These are phyloP conservation scores for Nannoperca obscura DNA, from an alignment of 2,797 vertebrate species.

Conservation along the genomic window DNA sequence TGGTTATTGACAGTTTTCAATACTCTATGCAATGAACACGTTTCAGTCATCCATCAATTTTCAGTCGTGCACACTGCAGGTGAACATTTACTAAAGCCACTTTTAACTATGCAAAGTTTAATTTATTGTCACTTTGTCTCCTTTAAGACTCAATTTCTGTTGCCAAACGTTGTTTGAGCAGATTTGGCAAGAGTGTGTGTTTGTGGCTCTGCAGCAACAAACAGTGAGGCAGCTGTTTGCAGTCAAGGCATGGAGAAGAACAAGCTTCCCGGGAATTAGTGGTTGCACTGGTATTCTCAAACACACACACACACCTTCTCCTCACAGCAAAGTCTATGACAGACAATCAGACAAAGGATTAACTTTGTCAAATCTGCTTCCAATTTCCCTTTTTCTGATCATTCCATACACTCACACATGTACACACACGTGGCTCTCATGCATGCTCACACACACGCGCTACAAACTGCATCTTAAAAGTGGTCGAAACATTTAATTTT, in stretches of 20 bases:
- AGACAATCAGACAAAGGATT: slow-evolving; percentile 53
- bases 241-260: slow-evolving; percentile 48
- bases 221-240: slow-evolving; percentile 52
- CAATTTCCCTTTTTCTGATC: slow-evolving; percentile 24
- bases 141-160: slow-evolving; percentile 31
- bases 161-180: slow-evolving; percentile 46
- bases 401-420: slow-evolving; percentile 8
- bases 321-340: slow-evolving; percentile 22
- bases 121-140: slow-evolving; percentile 42
- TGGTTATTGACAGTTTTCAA: neutral
- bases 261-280: slow-evolving; percentile 57
- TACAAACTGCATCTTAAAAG: slow-evolving; percentile 64
- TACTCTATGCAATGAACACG: neutral
- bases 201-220: slow-evolving; percentile 41
- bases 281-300: slow-evolving; percentile 26
- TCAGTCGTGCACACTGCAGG: neutral
- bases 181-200: slow-evolving; percentile 50
- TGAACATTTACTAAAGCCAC: slow-evolving; percentile 19
- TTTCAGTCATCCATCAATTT: neutral
- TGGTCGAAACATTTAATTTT: slow-evolving; percentile 83
- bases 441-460: slow-evolving; percentile 3
- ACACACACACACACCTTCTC: slow-evolving; percentile 1
- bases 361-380: slow-evolving; percentile 41
- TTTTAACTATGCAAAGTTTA: slow-evolving; percentile 36
- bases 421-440: neutral